Conservation (phyloP, 2,888 invertebrate genomes). For the Piscicola geometra region DNA sequence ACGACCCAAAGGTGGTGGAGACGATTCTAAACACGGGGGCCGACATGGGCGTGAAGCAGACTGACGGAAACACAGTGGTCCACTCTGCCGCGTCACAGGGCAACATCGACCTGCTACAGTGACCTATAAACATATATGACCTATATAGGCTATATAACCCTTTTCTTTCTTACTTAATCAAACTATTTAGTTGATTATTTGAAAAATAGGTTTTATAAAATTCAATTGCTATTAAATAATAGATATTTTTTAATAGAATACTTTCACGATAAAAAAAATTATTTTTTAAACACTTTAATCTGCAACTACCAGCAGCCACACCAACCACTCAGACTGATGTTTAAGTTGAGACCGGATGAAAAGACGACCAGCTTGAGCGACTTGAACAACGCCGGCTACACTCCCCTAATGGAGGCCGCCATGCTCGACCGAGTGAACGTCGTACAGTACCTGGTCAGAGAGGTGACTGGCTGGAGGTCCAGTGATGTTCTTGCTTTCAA, state of each 20-base stretch:
- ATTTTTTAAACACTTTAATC: too few species aligned
- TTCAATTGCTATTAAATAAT: too few species aligned
- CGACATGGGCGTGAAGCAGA: neutral
- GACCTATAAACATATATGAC: too few species aligned
- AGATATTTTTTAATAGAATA: too few species aligned
- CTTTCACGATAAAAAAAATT: too few species aligned
- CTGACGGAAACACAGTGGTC: conserved; percentile 79
- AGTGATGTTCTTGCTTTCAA: too few species aligned
- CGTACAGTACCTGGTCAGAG: conserved; percentile 62
- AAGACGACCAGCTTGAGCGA: conserved; percentile 64
- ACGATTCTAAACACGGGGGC: neutral
- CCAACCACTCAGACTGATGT: conserved; percentile 66
- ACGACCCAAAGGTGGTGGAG: conserved; percentile 15
- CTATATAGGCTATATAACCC: too few species aligned
- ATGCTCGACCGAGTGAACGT: conserved; percentile 85
- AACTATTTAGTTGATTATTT: too few species aligned
- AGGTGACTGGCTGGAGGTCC: too few species aligned
- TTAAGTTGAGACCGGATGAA: conserved; percentile 57
- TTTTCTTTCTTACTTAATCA: too few species aligned
- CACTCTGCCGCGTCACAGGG: conserved; percentile 82
- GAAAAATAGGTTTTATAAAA: too few species aligned
- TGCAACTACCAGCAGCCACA: too few species aligned
- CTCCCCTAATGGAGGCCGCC: conserved; percentile 82
- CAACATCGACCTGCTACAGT: conserved; percentile 72
- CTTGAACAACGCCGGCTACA: conserved; percentile 80